Evolutionary conservation across 2,888 invertebrate genomes (phyloP).

Genomic region (Hirtodrosophila duncani): DNA sequence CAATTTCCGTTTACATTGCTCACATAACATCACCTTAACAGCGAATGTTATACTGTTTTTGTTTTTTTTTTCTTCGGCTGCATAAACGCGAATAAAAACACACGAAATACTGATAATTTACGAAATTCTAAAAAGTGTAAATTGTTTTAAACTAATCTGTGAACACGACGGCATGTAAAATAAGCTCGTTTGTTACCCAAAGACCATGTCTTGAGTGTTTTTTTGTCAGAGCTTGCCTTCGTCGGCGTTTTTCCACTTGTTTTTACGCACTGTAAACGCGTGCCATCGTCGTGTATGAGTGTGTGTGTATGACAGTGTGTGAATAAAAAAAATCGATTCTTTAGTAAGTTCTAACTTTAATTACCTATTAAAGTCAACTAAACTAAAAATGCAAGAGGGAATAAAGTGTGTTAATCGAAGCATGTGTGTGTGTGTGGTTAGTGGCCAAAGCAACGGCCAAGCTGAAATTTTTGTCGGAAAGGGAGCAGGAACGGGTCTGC

Average conservation of each 20-base stretch:
- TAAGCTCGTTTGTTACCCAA: conserved; percentile 1
- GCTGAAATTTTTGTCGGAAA: conserved; percentile 6
- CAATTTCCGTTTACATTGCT: no score
- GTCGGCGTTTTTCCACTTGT: conserved; percentile 64
- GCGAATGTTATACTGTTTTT: no score
- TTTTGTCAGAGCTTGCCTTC: neutral
- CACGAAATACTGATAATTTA: no score
- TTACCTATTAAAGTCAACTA: conserved; percentile 49
- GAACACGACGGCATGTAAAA: no score
- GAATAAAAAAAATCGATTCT: conserved; percentile 58
- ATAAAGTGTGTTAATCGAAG: conserved; percentile 1
- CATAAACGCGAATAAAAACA: no score
- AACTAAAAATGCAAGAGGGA: conserved; percentile 23
- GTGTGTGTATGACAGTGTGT: conserved; percentile 26
- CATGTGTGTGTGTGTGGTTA: conserved; percentile 11
- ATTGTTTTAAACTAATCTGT: no score
- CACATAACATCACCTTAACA: no score
- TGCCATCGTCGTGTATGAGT: conserved; percentile 8
- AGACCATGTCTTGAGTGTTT: neutral
- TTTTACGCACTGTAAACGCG: conserved; percentile 50
- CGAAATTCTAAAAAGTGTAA: no score
- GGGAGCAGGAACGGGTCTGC: conserved; percentile 38
- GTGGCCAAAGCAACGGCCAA: conserved; percentile 9
- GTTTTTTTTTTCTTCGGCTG: neutral
- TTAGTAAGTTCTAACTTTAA: conserved; percentile 53